Evolutionary conservation across 92 coral and sea anemone genomes (phyloP), one percentile per base, ranked within the genome.

Genomic region (Phenganax subtilis): DNA sequence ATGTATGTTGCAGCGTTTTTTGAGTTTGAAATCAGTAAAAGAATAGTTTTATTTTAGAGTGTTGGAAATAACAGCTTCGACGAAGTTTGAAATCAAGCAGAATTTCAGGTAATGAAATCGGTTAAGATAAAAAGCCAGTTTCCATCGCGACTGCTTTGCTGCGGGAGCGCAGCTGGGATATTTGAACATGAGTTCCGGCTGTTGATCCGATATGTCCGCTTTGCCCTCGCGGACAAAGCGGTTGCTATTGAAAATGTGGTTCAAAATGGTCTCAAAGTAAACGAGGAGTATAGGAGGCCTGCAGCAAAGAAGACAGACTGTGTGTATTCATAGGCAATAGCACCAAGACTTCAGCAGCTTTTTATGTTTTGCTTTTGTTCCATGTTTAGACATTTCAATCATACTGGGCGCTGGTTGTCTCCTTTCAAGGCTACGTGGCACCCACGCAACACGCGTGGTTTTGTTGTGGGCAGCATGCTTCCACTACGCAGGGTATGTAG

Each of bases 341-440:
- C 11, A 55, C 30, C n/a, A 0, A 56, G 8, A 7, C 8, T 27
- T 6, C 59, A 57, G 14, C 9, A 47, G 20, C 69, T 8, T 57
- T 70, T 12, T 25, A 65, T 55, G 6, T 51, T 54, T 54, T 29
- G 7, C 52, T 8, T 44, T 12, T 57, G 44, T 55, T 8, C 30
- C 10, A 12, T 59, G 12, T 51, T 6, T 66, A 91, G 99, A 54
- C 99, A 96, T 88, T 89, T 80, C 17, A 96, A 96, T 71, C 85
- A 85, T 0, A 88, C 90, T 25, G 96, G 96, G 2, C 97, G 99
- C 6, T 96, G 99, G 99, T 73, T 96, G 58, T 85, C 99, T 14
- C 59, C 83, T 31, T 96, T 96, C 80, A 92, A 91, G 29, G 99
- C 99, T 9, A 84, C 90, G 6, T 96, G 99, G 99, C 96, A 96